These are phyloP conservation scores for Rhinolophus sinicus DNA, from an alignment of 2,113 vertebrate genomes.

Conservation along the genomic window DNA sequence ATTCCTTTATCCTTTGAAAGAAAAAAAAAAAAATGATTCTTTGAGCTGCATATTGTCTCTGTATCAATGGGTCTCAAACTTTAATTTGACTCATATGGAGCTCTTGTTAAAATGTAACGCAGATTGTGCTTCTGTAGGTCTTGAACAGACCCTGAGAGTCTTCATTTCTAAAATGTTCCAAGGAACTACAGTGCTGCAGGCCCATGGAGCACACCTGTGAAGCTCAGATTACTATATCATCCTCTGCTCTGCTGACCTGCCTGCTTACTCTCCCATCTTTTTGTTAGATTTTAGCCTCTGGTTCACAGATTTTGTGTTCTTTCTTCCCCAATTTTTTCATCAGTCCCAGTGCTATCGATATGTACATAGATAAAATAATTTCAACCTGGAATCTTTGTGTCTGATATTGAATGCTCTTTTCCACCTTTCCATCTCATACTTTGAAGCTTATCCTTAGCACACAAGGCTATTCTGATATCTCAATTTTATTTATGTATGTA, in stretches of 20 bases:
- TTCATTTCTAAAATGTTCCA: background rate
- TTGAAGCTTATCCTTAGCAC: background rate
- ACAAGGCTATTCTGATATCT: background rate
- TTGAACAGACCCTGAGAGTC: background rate
- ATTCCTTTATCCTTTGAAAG: background rate
- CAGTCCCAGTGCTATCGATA: background rate
- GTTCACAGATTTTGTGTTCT: background rate
- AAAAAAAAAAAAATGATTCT: background rate
- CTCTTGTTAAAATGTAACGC: background rate
- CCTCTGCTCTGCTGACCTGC: background rate
- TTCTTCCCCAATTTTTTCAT: background rate
- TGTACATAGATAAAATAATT: background rate
- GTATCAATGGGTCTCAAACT: background rate
- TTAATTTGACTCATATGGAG: background rate
- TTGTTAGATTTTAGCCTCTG: background rate
- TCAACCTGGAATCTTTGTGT: background rate
- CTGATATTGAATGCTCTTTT: background rate
- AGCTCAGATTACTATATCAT: background rate
- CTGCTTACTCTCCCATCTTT: background rate
- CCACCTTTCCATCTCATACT: background rate
- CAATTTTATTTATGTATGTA: background rate
- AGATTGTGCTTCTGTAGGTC: background rate
- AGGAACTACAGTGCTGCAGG: too few relatives aligned
- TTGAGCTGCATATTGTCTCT: background rate
- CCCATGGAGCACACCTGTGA: background rate